Percentiles rank a stretch among this genome's conserved stretches.
Conservation (phyloP, 2,113 vertebrate species). For the Corythaixoides concolor region DNA sequence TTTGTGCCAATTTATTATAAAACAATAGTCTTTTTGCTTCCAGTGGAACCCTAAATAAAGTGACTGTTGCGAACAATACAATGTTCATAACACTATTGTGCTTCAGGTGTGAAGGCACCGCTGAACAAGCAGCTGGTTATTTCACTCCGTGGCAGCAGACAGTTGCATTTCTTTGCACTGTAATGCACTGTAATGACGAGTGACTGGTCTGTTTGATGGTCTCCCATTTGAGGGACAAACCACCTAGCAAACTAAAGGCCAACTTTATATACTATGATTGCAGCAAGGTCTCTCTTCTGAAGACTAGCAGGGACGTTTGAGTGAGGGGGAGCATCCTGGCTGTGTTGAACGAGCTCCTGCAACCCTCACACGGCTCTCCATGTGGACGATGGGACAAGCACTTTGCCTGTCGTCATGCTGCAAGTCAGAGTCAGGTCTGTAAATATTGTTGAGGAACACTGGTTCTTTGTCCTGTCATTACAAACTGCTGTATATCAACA, state of each 20-base stretch:
- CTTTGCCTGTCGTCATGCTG: not conserved
- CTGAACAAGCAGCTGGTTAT: not conserved
- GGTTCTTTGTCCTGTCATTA: not conserved
- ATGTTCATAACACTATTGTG: not conserved
- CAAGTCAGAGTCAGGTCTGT: not conserved
- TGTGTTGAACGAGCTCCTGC: not conserved
- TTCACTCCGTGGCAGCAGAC: not conserved
- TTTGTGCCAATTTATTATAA: not conserved
- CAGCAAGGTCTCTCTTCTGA: not conserved
- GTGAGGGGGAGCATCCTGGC: not conserved
- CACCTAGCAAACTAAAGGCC: not conserved
- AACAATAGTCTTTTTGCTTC: not conserved
- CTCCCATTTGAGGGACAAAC: not conserved
- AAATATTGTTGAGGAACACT: not conserved
- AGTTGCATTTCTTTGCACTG: rapidly evolving
- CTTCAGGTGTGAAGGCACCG: not conserved
- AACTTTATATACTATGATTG: not conserved
- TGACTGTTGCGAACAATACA: not conserved
- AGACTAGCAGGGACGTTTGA: not conserved
- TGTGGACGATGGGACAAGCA: not conserved
- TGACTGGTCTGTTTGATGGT: not conserved
- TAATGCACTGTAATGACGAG: rapidly evolving
- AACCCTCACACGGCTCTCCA: not conserved
- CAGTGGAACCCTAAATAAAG: not conserved
- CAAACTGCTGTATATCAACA: not conserved